Percentiles rank a stretch among this genome's conserved stretches.
phyloP scores from a whole-genome alignment of 2,113 vertebrate genomes.

The Tympanuchus pallidicinctus region DNA sequence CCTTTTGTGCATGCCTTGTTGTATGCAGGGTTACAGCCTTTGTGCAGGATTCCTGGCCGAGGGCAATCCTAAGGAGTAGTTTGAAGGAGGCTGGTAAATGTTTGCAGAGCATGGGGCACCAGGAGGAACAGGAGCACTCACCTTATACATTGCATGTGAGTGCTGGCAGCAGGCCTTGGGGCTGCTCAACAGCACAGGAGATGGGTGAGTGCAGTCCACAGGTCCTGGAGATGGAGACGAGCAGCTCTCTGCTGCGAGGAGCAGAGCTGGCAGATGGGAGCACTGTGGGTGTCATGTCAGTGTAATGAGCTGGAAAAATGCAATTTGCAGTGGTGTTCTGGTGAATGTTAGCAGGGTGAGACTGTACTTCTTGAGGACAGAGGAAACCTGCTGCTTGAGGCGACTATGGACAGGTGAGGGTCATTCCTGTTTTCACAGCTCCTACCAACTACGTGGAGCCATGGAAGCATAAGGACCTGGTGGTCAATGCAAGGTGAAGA shows the following conservation, averaged over 20 bases:
- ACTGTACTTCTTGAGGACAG: not conserved
- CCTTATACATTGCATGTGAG: not conserved
- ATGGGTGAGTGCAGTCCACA: not conserved
- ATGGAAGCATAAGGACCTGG: not conserved
- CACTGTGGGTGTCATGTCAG: not conserved
- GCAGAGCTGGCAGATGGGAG: slow-evolving; percentile 7
- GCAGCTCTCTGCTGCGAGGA: not conserved
- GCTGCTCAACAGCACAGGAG: fast-evolving
- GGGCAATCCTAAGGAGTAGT: not conserved
- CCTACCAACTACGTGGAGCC: not conserved
- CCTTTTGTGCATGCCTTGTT: fast-evolving
- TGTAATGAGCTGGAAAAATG: slow-evolving; percentile 40
- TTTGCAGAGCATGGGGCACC: not conserved
- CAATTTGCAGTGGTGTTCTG: not conserved
- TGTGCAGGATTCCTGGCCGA: not conserved
- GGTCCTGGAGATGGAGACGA: not conserved
- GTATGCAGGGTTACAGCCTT: not conserved
- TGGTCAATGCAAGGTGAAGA: not conserved
- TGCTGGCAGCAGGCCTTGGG: not conserved
- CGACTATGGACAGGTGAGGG: not conserved
- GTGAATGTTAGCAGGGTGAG: not conserved
- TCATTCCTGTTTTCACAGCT: not conserved
- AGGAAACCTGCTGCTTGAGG: not conserved
- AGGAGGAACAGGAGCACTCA: not conserved
- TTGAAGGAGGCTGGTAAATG: not conserved